phyloP scores from a whole-genome alignment of 2,888 invertebrate species.

The Orthonevra nobilis region DNA sequence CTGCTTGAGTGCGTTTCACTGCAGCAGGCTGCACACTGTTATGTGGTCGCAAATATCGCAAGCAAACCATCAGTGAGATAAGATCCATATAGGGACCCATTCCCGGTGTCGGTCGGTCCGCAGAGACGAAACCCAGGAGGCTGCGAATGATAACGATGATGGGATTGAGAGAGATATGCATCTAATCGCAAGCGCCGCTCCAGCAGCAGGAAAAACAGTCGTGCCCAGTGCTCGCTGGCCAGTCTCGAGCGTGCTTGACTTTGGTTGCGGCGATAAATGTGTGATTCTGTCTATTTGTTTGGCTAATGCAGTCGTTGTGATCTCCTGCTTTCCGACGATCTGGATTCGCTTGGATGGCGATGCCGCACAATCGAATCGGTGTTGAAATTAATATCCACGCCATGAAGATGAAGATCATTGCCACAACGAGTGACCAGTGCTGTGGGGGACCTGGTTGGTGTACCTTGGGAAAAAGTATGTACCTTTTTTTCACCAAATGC shows the following conservation, averaged over 20 bases:
- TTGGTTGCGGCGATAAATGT: conserved; percentile 40
- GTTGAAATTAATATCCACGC: conserved; percentile 62
- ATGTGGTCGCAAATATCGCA: conserved; percentile 33
- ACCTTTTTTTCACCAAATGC: too few relatives aligned
- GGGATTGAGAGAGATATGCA: conserved; percentile 33
- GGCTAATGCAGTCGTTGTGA: conserved; percentile 52
- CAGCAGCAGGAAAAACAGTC: not conserved
- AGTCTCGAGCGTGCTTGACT: conserved; percentile 39
- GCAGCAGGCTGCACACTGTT: conserved; percentile 10
- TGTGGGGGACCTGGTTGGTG: not conserved
- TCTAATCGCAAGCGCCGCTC: conserved; percentile 47
- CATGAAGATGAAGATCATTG: conserved; percentile 52
- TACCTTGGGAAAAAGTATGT: not conserved
- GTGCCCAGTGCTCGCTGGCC: conserved; percentile 12
- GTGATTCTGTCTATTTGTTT: conserved; percentile 63
- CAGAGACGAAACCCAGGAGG: not conserved
- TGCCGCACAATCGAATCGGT: conserved; percentile 51
- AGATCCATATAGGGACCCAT: conserved; percentile 44
- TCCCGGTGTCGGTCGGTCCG: not conserved
- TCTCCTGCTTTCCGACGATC: not conserved
- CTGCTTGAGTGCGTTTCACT: conserved; percentile 1
- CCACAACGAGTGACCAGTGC: conserved; percentile 35
- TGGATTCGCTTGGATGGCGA: conserved; percentile 33
- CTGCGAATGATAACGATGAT: conserved; percentile 44
- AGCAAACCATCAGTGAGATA: conserved; percentile 49